phyloP scores from a whole-genome alignment of 1,140 invertebrate species.

The Xylocopa sonorina region DNA sequence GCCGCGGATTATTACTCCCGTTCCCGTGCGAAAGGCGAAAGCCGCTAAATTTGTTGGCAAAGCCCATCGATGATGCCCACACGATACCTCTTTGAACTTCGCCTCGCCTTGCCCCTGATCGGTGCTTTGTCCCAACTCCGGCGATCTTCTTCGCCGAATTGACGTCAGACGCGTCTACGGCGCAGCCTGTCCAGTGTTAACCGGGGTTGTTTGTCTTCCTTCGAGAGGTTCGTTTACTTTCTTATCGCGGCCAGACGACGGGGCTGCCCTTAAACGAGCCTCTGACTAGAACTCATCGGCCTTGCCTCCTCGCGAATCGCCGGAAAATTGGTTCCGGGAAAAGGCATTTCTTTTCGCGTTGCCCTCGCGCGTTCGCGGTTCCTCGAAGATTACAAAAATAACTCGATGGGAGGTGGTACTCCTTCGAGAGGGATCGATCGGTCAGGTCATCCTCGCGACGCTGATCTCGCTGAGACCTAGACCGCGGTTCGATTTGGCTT shows the following conservation, averaged over 20 bases:
- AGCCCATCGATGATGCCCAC: not conserved
- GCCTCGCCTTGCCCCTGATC: not conserved
- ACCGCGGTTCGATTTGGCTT: slow-evolving; percentile 45
- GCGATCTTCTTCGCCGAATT: too few species aligned
- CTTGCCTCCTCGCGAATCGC: not conserved
- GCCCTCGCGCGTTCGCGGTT: not conserved
- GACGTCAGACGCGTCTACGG: not conserved
- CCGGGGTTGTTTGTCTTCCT: not conserved
- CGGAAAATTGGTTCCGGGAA: too few species aligned
- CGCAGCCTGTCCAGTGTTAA: not conserved
- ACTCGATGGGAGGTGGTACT: not conserved
- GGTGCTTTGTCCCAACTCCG: not conserved
- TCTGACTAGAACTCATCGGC: not conserved
- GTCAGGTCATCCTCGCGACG: too few species aligned
- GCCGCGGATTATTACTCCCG: slow-evolving; percentile 22
- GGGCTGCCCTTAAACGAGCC: not conserved
- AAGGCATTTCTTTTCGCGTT: not conserved
- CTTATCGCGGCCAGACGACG: not conserved
- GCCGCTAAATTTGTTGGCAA: slow-evolving; percentile 35
- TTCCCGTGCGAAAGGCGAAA: slow-evolving; percentile 31
- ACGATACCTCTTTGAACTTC: slow-evolving; percentile 29
- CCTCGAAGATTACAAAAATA: not conserved
- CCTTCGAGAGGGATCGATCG: too few species aligned
- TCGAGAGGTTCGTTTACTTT: not conserved
- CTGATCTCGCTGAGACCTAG: slow-evolving; percentile 24